Evolutionary conservation across 1,140 invertebrate species (phyloP).

Genomic region (Piezodorus guildinii): DNA sequence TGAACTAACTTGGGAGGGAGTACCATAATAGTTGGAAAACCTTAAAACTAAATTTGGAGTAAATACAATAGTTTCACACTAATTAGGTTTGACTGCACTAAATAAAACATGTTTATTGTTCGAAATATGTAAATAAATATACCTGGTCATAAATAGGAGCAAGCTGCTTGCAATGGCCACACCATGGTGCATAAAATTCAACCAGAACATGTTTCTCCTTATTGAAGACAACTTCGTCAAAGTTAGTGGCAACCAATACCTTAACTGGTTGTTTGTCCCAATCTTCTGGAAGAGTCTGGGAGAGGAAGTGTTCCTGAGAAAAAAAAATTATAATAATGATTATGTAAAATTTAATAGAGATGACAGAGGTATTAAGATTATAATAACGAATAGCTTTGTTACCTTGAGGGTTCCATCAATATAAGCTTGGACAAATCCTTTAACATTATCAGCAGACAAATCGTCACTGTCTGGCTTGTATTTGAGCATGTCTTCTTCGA

Average conservation of each 20-base stretch:
- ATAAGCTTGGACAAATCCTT: slow-evolving; percentile 76
- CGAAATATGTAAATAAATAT: neutral
- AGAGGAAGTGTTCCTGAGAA: slow-evolving; percentile 69
- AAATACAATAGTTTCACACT: too few relatives aligned
- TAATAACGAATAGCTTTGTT: slow-evolving; percentile 3
- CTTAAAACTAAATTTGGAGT: too few relatives aligned
- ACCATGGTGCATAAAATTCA: slow-evolving; percentile 99
- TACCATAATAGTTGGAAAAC: too few relatives aligned
- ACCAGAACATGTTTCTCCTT: slow-evolving; percentile 87
- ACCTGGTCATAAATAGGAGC: slow-evolving; percentile 84
- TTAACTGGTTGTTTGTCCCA: slow-evolving; percentile 96
- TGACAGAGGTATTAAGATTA: too few relatives aligned
- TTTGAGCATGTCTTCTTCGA: slow-evolving; percentile 97
- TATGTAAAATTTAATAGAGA: too few relatives aligned
- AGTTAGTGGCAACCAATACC: slow-evolving; percentile 88
- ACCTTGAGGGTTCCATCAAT: slow-evolving; percentile 82
- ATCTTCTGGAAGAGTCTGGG: slow-evolving; percentile 88
- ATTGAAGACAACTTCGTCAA: slow-evolving; percentile 85
- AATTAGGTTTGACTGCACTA: neutral
- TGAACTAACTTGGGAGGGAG: too few relatives aligned
- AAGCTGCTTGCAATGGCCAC: slow-evolving; percentile 92
- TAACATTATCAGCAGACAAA: slow-evolving; percentile 61
- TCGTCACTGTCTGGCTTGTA: slow-evolving; percentile 82
- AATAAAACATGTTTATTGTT: neutral
- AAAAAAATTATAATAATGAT: too few relatives aligned